Percentiles rank a stretch among this genome's conserved stretches.
Conservation (phyloP, 2,113 vertebrate genomes). For the Gavialis gangeticus region DNA sequence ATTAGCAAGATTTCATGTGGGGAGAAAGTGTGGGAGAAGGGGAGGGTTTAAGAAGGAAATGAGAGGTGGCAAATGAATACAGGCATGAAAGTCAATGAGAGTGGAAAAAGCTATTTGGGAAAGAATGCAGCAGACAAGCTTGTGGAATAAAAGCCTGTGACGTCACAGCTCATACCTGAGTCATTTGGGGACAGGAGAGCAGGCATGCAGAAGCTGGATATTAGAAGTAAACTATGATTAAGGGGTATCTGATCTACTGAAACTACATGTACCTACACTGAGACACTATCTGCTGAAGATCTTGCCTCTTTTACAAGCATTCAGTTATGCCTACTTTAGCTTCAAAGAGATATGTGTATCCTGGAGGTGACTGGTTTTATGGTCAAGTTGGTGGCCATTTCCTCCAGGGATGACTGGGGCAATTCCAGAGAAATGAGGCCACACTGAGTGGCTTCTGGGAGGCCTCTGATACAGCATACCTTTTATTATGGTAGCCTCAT, state of each 20-base stretch:
- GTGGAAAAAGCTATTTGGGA: background rate
- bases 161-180: background rate
- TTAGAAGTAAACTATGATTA: background rate
- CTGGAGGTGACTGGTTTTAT: background rate
- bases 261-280: background rate
- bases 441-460: background rate
- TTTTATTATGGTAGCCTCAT: background rate
- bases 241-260: accelerated
- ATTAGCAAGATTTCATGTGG: background rate
- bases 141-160: background rate
- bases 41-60: background rate
- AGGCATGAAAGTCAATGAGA: background rate
- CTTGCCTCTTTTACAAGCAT: background rate
- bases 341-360: background rate
- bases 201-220: background rate
- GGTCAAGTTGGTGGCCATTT: background rate
- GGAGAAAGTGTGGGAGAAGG: background rate
- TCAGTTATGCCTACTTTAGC: background rate
- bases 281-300: background rate
- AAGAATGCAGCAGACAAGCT: background rate
- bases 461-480: accelerated
- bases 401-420: background rate
- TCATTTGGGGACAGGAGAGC: no score
- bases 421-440: background rate
- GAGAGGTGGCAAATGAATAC: background rate